Evolutionary conservation across 2,113 vertebrate genomes (phyloP).

Genomic region (Sphyrna mokarran): DNA sequence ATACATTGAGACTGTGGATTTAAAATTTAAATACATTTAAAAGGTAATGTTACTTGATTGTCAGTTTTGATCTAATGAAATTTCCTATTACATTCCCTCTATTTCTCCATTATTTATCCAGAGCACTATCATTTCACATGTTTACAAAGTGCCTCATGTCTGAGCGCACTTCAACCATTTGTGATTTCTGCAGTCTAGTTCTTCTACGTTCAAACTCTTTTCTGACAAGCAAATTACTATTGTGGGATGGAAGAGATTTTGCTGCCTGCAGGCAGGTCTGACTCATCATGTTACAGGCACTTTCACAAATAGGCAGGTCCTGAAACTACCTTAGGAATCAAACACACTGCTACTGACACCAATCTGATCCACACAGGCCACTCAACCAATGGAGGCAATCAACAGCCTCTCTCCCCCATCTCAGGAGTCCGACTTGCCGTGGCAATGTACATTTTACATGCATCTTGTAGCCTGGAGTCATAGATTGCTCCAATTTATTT

Average conservation of each 20-base stretch:
- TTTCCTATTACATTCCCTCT: not conserved
- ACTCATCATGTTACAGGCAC: too few species aligned
- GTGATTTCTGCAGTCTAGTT: not conserved
- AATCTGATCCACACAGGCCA: too few species aligned
- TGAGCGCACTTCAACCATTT: conserved; percentile 5
- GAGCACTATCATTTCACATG: accelerated
- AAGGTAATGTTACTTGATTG: not conserved
- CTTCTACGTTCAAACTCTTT: conserved; percentile 21
- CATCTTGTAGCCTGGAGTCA: too few species aligned
- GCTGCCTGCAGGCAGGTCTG: too few species aligned
- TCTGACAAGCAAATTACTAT: accelerated
- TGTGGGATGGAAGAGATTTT: not conserved
- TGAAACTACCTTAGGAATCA: too few species aligned
- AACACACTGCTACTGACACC: too few species aligned
- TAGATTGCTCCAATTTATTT: too few species aligned
- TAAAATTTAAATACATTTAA: not conserved
- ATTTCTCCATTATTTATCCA: not conserved
- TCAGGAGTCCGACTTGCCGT: too few species aligned
- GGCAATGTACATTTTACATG: too few species aligned
- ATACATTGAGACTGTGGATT: not conserved
- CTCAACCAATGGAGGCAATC: too few species aligned
- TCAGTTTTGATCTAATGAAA: not conserved
- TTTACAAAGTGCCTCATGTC: accelerated
- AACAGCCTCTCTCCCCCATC: too few species aligned
- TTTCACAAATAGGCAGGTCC: too few species aligned